Conservation (phyloP, 1,140 invertebrate species). For the Euura saliciscinereae region DNA sequence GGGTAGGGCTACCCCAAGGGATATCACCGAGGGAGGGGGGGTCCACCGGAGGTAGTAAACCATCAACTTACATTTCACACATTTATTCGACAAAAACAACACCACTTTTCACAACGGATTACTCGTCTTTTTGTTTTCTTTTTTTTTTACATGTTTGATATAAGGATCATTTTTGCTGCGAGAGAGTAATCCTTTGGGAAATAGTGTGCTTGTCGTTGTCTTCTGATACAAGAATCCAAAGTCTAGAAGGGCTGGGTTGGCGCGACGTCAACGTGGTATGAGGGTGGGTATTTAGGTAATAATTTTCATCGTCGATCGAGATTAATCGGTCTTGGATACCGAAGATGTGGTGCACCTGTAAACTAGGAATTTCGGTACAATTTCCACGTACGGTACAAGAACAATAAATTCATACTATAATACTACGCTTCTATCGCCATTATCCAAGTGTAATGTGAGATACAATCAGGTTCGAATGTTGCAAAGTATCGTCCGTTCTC, state of each 20-base stretch:
- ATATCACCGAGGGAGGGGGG: conserved; percentile 48
- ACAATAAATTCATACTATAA: conserved; percentile 1
- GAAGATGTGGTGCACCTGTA: not conserved
- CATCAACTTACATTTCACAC: conserved; percentile 43
- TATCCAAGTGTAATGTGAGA: too few relatives aligned
- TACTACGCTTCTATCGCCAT: not conserved
- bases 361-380: not conserved
- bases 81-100: conserved; percentile 37
- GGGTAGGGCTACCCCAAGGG: conserved; percentile 54
- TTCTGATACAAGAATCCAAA: conserved; percentile 31
- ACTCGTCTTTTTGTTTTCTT: not conserved
- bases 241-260: conserved; percentile 28
- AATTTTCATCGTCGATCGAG: not conserved
- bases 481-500: too few relatives aligned
- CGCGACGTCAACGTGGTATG: conserved; percentile 30
- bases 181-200: conserved; percentile 12
- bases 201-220: conserved; percentile 36
- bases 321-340: not conserved
- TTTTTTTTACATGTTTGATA: not conserved
- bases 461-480: too few relatives aligned
- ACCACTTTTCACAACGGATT: conserved; percentile 32
- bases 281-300: conserved; percentile 32
- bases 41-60: conserved; percentile 52
- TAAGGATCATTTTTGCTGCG: not conserved
- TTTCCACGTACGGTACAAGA: not conserved